Evolutionary conservation across 2,888 invertebrate species (phyloP), one percentile per base, ranked within the genome.

Genomic region (Pteria penguin): DNA sequence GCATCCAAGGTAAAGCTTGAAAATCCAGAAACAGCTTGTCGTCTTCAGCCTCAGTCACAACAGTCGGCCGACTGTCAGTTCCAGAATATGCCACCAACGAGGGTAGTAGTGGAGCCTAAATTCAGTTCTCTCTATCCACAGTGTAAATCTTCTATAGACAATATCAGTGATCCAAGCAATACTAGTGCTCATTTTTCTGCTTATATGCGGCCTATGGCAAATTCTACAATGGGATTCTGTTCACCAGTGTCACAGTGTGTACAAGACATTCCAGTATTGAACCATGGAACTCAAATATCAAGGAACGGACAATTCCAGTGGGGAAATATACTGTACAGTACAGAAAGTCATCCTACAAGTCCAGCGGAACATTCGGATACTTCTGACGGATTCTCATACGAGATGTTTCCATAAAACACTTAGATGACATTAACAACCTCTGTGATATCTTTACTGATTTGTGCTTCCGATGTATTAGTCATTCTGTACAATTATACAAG

Each of bases 301-400:
- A 18, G 22, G 24, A 22, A 60, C 27, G 60, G 27, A 60, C 27
- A 22, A 4, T 18, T 32, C 2, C 32, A 24, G n/a, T 68, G 55
- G 32, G 22, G 32, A n/a, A 57, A 57, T 55, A 27, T 31, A 1
- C 24, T 57, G 5, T 68, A 55, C 55, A 57, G 33, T 32, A 29
- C 57, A 55, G 26, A 26, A 74, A 73, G 68, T 29, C 76, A 24
- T 70, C 69, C 68, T 62, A 74, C 29, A 70, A 77, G 76, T 33
- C 82, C 84, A 2, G 71, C 82, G 5, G 81, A 81, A 68, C 79
- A 75, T 57, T 84, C 84, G 4, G 85, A 85, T 57, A 84, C 84
- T 26, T 85, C 85, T 0, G 84, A 84, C 11, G 84, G 85, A 61
- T 83, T 81, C 74, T 72, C 80, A 2, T 82, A 80, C 60, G 84